Evolutionary conservation across 2,888 invertebrate genomes (phyloP).

Genomic region (Lasioglossum malachurum): DNA sequence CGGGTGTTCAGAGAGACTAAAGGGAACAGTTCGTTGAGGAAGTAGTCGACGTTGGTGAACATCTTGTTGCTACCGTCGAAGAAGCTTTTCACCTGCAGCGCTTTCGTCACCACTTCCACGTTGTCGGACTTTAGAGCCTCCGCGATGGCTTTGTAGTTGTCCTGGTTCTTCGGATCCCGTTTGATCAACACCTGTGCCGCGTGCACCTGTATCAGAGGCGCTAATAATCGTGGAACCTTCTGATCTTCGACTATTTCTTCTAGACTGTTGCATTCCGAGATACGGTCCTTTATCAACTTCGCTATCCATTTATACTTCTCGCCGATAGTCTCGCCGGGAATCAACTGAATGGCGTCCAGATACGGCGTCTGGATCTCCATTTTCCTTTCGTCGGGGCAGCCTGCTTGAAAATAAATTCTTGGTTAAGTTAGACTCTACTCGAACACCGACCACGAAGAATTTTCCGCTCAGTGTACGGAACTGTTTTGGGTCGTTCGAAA

Average conservation of each 20-base stretch:
- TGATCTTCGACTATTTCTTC: slow-evolving; percentile 20
- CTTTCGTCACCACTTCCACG: slow-evolving; percentile 71
- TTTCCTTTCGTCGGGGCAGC: not conserved
- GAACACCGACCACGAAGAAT: not conserved
- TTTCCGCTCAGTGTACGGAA: not conserved
- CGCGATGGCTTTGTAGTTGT: slow-evolving; percentile 63
- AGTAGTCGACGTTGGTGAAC: slow-evolving; percentile 73
- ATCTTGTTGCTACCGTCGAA: slow-evolving; percentile 72
- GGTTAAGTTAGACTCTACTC: not conserved
- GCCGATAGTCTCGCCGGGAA: slow-evolving; percentile 74
- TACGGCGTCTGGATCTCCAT: slow-evolving; percentile 65
- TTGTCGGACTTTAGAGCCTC: slow-evolving; percentile 80
- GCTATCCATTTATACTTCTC: slow-evolving; percentile 76
- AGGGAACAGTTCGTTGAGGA: slow-evolving; percentile 73
- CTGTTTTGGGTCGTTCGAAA: too few relatives aligned
- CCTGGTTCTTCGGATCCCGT: not conserved
- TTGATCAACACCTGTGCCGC: slow-evolving; percentile 70
- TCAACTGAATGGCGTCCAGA: slow-evolving; percentile 76
- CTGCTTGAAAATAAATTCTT: not conserved
- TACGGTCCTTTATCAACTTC: slow-evolving; percentile 45
- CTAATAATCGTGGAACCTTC: slow-evolving; percentile 68
- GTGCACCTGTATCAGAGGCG: slow-evolving; percentile 72
- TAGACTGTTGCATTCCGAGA: not conserved
- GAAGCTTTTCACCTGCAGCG: slow-evolving; percentile 76
- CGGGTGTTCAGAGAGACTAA: slow-evolving; percentile 74